Conservation (phyloP, 2,113 vertebrate genomes). For the Egretta garzetta region DNA sequence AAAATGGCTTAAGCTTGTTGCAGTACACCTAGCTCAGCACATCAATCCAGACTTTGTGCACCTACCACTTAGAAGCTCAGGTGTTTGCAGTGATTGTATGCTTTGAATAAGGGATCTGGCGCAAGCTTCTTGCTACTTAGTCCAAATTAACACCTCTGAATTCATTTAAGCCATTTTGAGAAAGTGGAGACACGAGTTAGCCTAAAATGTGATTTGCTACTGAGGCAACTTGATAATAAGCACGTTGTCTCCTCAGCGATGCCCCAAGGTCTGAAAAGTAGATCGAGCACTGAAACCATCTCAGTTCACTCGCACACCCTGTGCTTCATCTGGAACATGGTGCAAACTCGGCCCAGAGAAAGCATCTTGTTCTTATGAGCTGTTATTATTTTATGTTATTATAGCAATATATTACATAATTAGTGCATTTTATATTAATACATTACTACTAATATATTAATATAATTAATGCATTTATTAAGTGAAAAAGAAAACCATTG, state of each 20-base stretch:
- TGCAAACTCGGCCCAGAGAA: not conserved
- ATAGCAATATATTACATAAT: not conserved
- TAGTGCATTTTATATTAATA: not conserved
- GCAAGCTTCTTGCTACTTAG: not conserved
- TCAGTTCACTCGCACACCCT: not conserved
- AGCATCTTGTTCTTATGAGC: not conserved
- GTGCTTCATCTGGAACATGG: not conserved
- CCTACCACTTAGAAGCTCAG: not conserved
- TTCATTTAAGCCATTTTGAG: not conserved
- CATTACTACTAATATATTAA: not conserved
- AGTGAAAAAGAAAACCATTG: not conserved
- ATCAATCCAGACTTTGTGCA: not conserved
- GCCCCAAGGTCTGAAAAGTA: not conserved
- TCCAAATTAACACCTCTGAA: not conserved
- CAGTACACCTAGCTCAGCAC: not conserved
- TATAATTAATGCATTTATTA: not conserved
- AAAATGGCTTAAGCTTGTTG: not conserved
- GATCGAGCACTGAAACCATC: not conserved
- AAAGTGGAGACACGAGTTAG: not conserved
- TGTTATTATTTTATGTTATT: not conserved
- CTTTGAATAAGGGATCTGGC: not conserved
- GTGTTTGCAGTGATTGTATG: not conserved
- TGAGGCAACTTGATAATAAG: not conserved
- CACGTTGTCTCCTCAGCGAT: not conserved
- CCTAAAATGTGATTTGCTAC: not conserved